These are phyloP conservation scores for Campopleginae sp. DNA, from an alignment of 2,888 invertebrate genomes.

Conservation along the genomic window DNA sequence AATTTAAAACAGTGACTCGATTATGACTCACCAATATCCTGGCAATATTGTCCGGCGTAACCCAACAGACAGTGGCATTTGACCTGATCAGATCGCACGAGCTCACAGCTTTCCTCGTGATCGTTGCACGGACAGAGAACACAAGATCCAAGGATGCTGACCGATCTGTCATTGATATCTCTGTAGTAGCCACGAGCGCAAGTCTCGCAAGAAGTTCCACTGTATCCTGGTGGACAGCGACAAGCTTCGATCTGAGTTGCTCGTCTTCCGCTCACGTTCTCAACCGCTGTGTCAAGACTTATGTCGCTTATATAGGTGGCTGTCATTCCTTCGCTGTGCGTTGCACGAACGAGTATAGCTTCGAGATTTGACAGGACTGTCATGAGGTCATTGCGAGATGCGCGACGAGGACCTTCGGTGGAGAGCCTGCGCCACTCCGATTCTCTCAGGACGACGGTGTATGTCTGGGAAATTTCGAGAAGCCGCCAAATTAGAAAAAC, in stretches of 20 bases:
- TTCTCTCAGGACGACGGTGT: constrained; percentile 88
- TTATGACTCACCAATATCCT: constrained; percentile 84
- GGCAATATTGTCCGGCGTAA: constrained; percentile 89
- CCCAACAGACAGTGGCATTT: constrained; percentile 90
- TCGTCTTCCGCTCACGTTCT: constrained; percentile 86
- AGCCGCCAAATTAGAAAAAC: constrained; percentile 1
- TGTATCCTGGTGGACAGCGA: constrained; percentile 92
- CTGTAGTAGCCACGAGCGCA: constrained; percentile 91
- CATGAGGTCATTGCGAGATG: constrained; percentile 93
- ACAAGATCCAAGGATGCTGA: constrained; percentile 87
- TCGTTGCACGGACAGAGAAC: constrained; percentile 91
- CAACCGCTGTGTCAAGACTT: constrained; percentile 93
- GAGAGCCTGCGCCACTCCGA: constrained; percentile 88
- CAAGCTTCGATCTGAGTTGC: constrained; percentile 95
- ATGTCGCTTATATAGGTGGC: constrained; percentile 92
- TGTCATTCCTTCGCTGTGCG: constrained; percentile 87
- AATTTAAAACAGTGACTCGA: constrained; percentile 23
- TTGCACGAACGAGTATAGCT: constrained; percentile 93
- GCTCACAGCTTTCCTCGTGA: constrained; percentile 88
- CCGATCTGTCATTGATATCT: constrained; percentile 85
- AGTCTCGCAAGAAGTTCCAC: constrained; percentile 93
- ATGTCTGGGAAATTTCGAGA: constrained; percentile 83
- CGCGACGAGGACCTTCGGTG: constrained; percentile 85
- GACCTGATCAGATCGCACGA: constrained; percentile 84
- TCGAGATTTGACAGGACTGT: constrained; percentile 93